These are phyloP conservation scores for Dromaius novaehollandiae DNA, from an alignment of 2,113 vertebrate genomes.

Conservation along the genomic window DNA sequence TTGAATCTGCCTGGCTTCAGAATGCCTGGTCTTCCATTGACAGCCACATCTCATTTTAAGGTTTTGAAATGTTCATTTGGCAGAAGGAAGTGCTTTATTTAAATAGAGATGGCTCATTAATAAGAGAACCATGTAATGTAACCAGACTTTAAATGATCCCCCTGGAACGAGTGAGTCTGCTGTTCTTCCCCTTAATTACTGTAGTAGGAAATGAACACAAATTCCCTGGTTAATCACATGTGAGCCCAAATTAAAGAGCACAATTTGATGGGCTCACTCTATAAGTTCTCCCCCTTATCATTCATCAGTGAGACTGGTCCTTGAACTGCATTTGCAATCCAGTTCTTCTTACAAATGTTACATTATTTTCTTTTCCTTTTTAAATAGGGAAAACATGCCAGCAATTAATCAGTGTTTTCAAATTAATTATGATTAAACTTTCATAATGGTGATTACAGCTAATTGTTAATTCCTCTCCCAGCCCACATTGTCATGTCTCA, in stretches of 20 bases:
- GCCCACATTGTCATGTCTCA: slow-evolving; percentile 49
- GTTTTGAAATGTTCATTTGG: slow-evolving; percentile 41
- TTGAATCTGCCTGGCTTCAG: not conserved
- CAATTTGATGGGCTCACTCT: slow-evolving; percentile 36
- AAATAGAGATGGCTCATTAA: slow-evolving; percentile 51
- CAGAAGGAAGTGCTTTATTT: slow-evolving; percentile 33
- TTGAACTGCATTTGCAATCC: slow-evolving; percentile 29
- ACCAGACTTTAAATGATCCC: slow-evolving; percentile 55
- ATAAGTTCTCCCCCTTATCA: not conserved
- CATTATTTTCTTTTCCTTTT: slow-evolving; percentile 18
- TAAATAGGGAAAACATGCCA: slow-evolving; percentile 54
- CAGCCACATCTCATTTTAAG: slow-evolving; percentile 18
- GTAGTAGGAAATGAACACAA: slow-evolving; percentile 53
- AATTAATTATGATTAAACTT: slow-evolving; percentile 76
- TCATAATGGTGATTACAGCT: slow-evolving; percentile 67
- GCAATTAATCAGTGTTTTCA: slow-evolving; percentile 71
- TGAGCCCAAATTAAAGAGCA: slow-evolving; percentile 61
- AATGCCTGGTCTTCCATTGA: slow-evolving; percentile 22
- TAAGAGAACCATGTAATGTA: slow-evolving; percentile 42
- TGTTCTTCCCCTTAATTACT: slow-evolving; percentile 57
- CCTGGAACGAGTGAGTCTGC: slow-evolving; percentile 39
- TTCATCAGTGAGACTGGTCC: not conserved
- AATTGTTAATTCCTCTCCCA: slow-evolving; percentile 72
- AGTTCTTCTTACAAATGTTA: slow-evolving; percentile 26
- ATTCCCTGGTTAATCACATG: slow-evolving; percentile 52